phyloP scores from a whole-genome alignment of 1,140 invertebrate genomes.

The Drosophila orena region DNA sequence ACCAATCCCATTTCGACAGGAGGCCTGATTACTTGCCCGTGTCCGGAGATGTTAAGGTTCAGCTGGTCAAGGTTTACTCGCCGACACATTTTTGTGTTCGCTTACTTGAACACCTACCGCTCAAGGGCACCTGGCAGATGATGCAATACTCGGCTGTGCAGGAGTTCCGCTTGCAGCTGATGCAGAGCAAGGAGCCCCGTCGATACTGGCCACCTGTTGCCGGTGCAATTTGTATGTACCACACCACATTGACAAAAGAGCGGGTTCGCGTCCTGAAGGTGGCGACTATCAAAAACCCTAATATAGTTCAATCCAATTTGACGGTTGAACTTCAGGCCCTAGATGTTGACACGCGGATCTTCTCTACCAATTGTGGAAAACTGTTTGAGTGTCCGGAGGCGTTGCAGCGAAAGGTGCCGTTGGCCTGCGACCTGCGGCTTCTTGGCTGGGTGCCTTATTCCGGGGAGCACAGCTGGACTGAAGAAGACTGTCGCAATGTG shows the following conservation, averaged over 20 bases:
- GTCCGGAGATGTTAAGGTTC: constrained; percentile 44
- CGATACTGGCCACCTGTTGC: constrained; percentile 54
- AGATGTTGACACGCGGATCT: constrained; percentile 49
- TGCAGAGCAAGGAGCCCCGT: background rate
- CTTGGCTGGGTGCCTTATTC: background rate
- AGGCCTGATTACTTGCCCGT: background rate
- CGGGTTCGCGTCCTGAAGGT: constrained; percentile 56
- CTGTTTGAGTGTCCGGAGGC: constrained; percentile 42
- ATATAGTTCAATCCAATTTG: constrained; percentile 22
- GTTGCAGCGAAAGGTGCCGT: background rate
- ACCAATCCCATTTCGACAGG: constrained; percentile 1
- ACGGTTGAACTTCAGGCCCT: constrained; percentile 45
- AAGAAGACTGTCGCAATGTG: background rate
- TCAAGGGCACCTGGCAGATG: constrained; percentile 11
- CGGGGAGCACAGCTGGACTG: constrained; percentile 5
- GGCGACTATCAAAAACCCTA: constrained; percentile 23
- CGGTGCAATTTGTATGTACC: constrained; percentile 37
- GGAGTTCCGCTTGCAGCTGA: constrained; percentile 27
- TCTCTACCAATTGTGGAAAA: constrained; percentile 12
- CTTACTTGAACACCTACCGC: constrained; percentile 42
- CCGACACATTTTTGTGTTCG: constrained; percentile 52
- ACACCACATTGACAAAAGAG: constrained; percentile 6
- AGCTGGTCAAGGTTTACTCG: constrained; percentile 43
- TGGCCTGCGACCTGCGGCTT: constrained; percentile 46
- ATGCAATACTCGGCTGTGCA: background rate